Evolutionary conservation across 2,888 invertebrate genomes (phyloP), one percentile per base, ranked within the genome.

Genomic region (Drosophila koepferae): DNA sequence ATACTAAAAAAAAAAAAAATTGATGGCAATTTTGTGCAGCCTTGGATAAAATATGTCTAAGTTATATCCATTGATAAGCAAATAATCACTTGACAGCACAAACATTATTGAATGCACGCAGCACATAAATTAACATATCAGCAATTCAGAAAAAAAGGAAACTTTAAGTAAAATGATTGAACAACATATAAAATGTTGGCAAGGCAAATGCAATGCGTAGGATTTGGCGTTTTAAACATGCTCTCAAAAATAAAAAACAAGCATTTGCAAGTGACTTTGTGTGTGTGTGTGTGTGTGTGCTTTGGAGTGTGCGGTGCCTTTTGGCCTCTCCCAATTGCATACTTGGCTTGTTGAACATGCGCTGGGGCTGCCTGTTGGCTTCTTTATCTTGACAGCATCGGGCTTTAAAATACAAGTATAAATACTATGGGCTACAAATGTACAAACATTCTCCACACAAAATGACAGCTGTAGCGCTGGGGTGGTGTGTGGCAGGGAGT

Each of bases 321-420:
- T 66, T 51, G 36, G 70, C 40, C 63, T 58, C 64, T 63, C 49
- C 49, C 58, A 71, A 68, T 49, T 63, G 77, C 65, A 64, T 76
- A 79, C 71, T 81, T 54, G 61, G 49, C 74, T 72, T 84, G 84
- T 85, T 82, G 61, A 86, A 85, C 86, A 85, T 81, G 85, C 73
- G 73, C 68, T 84, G 71, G 55, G 75, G 68, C 82, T 75, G 81
- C 62, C 77, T 49, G 77, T 65, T 77, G 74, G 77, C 81, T 77
- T 74, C 77, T 67, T 77, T 85, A 85, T 85, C 85, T 81, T 80
- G 85, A 85, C 85, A 85, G 85, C 73, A 85, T 85, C 85, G 81
- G 86, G 86, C 85, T 86, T 85, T 85, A 86, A 86, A 84, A 84
- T 86, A 79, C 86, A 71, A 71, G 77, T 73, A 71, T 63, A 77